These are phyloP conservation scores for human (Homo sapiens) DNA, from an alignment of 2,113 vertebrate species.

Conservation along the genomic window GRCh38 chr14:85710001-85710500, in stretches of 20 bases:
- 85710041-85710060: neutral
- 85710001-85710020: neutral
- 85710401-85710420: neutral
- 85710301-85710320: neutral
- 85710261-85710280: neutral
- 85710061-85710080: neutral
- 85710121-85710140: neutral
- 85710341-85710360: neutral
- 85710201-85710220: too few relatives aligned
- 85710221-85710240: neutral
- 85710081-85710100: neutral
- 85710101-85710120: neutral
- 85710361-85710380: neutral
- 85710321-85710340: neutral
- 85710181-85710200: neutral
- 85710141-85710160: neutral
- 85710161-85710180: neutral
- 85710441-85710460: neutral
- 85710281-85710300: neutral
- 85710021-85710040: neutral
- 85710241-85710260: neutral
- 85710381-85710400: neutral
- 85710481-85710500: neutral
- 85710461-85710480: neutral
- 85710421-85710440: neutral